Evolutionary conservation across 2,888 invertebrate genomes (phyloP), one percentile per base, ranked within the genome.

Genomic region (Pandemis cinnamomeana): DNA sequence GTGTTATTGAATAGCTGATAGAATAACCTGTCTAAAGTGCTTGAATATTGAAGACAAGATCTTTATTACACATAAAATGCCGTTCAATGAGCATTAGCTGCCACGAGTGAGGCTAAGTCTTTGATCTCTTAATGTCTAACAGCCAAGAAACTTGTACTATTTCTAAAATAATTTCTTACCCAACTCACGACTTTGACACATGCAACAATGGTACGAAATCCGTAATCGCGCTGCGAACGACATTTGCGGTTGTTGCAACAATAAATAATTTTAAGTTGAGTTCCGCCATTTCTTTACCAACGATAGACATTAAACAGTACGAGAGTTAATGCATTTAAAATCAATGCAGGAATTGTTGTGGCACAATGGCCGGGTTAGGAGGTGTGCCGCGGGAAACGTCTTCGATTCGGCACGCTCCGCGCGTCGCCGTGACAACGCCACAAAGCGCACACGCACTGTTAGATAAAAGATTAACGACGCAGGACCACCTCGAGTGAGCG

Each of bases 391-490:
- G 71, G 82, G 80, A 82, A 84, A 83, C 77, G 79, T 76, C 78
- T 76, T 75, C 78, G 82, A 88, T 88, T 85, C 80, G 87, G 77
- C 83, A 82, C 83, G 87, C 79, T 78, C 77, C 70, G 76, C 41
- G 72, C 60, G 42, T 72, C 73, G 77, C 85, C 88, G 86, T 88
- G 87, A 89, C 89, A 88, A 83, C 81, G 84, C 80, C 79, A 84
- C 87, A 85, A 84, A 85, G 83, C 75, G 77, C 71, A 71, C 73
- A 84, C 62, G 69, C 73, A 77, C 70, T 68, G 78, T 85, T 90
- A 89, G 88, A 87, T 87, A 84, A 84, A 87, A 88, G 87, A 89
- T 91, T 88, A 88, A 91, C 88, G 88, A 87, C 80, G 77, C 71
- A 71, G 79, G 89, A 89, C 90, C 90, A 89, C 91, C 91, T 84